phyloP scores from a whole-genome alignment of 2,888 invertebrate genomes.

The Tetheella fluctuosa region DNA sequence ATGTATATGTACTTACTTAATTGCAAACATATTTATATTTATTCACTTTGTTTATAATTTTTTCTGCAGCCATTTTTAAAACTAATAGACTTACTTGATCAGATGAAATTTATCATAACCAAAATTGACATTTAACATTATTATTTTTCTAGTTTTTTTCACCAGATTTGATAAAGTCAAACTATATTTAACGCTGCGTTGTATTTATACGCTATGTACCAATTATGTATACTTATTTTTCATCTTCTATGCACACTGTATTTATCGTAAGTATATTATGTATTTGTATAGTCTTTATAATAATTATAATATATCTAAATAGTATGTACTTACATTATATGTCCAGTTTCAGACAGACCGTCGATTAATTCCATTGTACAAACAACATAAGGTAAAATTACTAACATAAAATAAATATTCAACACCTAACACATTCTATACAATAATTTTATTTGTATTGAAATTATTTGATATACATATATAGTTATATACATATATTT shows the following conservation, averaged over 20 bases:
- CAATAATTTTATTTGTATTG: no score
- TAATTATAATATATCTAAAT: slow-evolving; percentile 18
- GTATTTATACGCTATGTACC: no score
- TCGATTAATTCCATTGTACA: slow-evolving; percentile 34
- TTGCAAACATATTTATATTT: background rate
- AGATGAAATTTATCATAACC: no score
- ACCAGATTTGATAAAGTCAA: no score
- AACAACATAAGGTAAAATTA: slow-evolving; percentile 43
- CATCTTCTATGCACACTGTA: background rate
- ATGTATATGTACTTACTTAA: background rate
- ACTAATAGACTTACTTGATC: no score
- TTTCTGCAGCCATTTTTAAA: slow-evolving; percentile 1
- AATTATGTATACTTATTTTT: no score
- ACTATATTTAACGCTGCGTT: no score
- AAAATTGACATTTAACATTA: no score
- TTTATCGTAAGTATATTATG: slow-evolving; percentile 15
- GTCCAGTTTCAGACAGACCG: slow-evolving; percentile 48
- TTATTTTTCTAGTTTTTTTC: no score
- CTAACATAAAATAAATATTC: slow-evolving; percentile 12
- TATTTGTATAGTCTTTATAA: slow-evolving; percentile 15
- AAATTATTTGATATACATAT: no score
- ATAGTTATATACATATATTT: no score
- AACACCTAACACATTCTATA: background rate
- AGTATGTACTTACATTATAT: slow-evolving; percentile 31
- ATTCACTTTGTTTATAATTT: background rate